Conservation (phyloP, 2,797 vertebrate genomes). For the Lagocephalus sceleratus region DNA sequence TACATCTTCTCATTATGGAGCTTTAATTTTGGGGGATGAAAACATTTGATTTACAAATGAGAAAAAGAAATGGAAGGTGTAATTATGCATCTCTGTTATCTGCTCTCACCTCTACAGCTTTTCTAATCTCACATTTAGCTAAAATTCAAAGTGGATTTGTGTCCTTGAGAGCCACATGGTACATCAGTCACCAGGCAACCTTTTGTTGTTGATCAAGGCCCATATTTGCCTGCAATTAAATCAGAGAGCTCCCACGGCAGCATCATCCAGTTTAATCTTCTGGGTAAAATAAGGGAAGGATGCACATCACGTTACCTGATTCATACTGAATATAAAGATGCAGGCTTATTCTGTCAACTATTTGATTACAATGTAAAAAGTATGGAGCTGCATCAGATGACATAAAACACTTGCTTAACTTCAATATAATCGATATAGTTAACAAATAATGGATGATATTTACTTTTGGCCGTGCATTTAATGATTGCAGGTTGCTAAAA, state of each 20-base stretch:
- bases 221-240: constrained; percentile 51
- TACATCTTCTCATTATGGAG: constrained; percentile 1
- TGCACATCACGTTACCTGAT: constrained; percentile 15
- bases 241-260: constrained; percentile 42
- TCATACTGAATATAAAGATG: constrained; percentile 28
- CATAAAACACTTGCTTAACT: no score
- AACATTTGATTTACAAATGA: constrained; percentile 11
- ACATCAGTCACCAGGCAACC: constrained; percentile 63
- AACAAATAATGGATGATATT: no score
- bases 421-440: no score
- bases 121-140: constrained; percentile 42
- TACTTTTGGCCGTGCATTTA: no score
- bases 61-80: constrained; percentile 11
- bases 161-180: constrained; percentile 57
- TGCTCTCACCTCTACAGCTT: constrained; percentile 34
- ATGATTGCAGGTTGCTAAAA: no score
- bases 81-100: constrained; percentile 37
- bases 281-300: constrained; percentile 27
- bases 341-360: neutral
- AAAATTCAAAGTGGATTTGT: constrained; percentile 49
- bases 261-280: constrained; percentile 27
- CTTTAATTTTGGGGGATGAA: constrained; percentile 20
- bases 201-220: constrained; percentile 54
- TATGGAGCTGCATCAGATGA: no score
- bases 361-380: no score